Percentiles rank a stretch among this genome's conserved stretches.
Evolutionary conservation across 2,113 vertebrate species (phyloP).

Genomic region (Silurus glanis): DNA sequence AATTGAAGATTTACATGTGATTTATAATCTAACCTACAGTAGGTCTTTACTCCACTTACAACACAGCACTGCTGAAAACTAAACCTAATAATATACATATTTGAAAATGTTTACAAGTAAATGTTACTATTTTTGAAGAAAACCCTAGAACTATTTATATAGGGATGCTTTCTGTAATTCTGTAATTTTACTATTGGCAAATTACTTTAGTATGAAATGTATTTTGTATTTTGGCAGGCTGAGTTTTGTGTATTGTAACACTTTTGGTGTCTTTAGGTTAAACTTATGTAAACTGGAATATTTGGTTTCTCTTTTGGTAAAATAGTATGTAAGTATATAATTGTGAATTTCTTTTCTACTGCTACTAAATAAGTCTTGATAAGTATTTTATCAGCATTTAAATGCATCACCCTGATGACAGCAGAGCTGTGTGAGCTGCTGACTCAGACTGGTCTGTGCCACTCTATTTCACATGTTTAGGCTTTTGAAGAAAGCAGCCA

Average conservation of each 20-base stretch:
- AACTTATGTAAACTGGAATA: background rate
- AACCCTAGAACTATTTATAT: background rate
- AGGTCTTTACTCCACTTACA: too few species aligned
- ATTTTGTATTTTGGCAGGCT: background rate
- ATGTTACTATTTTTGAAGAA: too few species aligned
- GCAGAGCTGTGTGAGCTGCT: background rate
- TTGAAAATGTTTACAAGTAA: too few species aligned
- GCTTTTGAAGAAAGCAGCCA: background rate
- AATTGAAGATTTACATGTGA: too few species aligned
- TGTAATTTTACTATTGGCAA: too few species aligned
- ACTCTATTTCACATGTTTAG: background rate
- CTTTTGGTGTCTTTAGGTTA: background rate
- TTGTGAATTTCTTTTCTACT: background rate
- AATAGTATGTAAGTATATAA: background rate
- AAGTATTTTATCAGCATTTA: background rate
- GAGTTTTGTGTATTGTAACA: too few species aligned
- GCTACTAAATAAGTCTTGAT: background rate
- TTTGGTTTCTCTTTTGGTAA: background rate
- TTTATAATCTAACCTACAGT: too few species aligned
- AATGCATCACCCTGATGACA: too few species aligned
- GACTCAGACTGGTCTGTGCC: background rate
- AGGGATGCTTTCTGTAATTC: background rate
- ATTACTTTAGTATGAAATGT: too few species aligned
- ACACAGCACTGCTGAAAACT: too few species aligned
- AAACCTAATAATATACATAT: background rate